Base-by-base conservation (phyloP, 2,888 invertebrate genomes). In the Phoenoteleia sp. region DNA sequence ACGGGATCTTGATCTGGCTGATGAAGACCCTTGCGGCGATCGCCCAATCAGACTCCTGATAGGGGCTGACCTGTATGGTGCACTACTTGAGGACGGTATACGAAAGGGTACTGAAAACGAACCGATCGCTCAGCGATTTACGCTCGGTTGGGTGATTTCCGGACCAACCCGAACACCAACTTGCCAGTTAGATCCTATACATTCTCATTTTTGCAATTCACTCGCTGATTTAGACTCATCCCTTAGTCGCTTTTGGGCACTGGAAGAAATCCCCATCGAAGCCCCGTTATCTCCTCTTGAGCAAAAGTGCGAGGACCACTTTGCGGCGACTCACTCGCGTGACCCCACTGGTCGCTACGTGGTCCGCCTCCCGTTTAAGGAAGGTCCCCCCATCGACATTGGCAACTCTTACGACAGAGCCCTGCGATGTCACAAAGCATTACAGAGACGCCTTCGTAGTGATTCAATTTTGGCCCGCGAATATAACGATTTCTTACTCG, bases 181-280 rank as follows among this genome's bases (percentile, higher is more conserved):
- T 33, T 4, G 5, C 11, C 33, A 3, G 7, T 9, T 33, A n/a
- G n/a, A n/a, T n/a, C 33, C 5, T 9, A 11, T 11, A 9, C 2
- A 9, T 13, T 42, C 42, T 42, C 17, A 6, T 4, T 42, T 17
- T 42, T 67, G 67, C 29, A 13, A n/a, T 21, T 9, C 49, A 9
- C 9, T 2, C 7, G 11, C 11, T 4, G 33, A 33, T 4, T 11
- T 33, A 9, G 11, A 33, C 11, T 2, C 3, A 1, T n/a, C 15
- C 17, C 15, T 67, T 25, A 47, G 9, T 5, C 23, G 62, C 17
- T 86, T 84, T 36, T 84, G 81, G 76, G 72, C 76, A 19, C 54
- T 71, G 19, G 84, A 84, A 13, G 77, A 84, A 2, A 33, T 64
- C 17, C 79, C 56, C 15, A 25, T n/a, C n/a, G n/a, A n/a, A n/a